A percentile compares a stretch with the other conserved stretches of the same genome.
phyloP scores from a whole-genome alignment of 2,888 invertebrate genomes.

The Polyploca ridens region DNA sequence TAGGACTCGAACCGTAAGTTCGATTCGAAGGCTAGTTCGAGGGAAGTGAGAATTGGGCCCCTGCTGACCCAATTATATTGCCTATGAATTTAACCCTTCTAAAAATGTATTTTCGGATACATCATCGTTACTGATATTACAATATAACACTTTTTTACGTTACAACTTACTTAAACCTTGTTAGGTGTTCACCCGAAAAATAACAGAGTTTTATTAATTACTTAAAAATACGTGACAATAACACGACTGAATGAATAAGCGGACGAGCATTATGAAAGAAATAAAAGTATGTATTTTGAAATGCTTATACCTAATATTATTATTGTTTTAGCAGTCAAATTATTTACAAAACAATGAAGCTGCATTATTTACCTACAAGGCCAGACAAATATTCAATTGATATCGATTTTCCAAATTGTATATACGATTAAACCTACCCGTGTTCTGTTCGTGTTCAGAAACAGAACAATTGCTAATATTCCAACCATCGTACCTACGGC shows the following conservation, averaged over 20 bases:
- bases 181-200: not conserved
- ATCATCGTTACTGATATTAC: too few species aligned
- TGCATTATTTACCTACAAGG: not conserved
- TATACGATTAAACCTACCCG: not conserved
- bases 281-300: too few species aligned
- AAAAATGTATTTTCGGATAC: not conserved
- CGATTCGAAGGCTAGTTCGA: too few species aligned
- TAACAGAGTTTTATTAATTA: not conserved
- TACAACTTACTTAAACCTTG: too few species aligned
- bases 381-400: not conserved
- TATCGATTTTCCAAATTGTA: not conserved
- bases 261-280: too few species aligned
- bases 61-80: not conserved
- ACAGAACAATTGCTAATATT: not conserved
- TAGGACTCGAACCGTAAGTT: too few species aligned
- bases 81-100: not conserved
- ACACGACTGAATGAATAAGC: too few species aligned
- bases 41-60: too few species aligned
- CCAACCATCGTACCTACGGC: constrained; percentile 11
- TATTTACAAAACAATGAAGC: not conserved
- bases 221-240: too few species aligned
- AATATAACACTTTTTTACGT: too few species aligned
- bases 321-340: too few species aligned
- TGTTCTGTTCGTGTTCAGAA: not conserved
- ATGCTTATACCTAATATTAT: too few species aligned